phyloP scores from a whole-genome alignment of 2,888 invertebrate species.

The Eurois occulta region DNA sequence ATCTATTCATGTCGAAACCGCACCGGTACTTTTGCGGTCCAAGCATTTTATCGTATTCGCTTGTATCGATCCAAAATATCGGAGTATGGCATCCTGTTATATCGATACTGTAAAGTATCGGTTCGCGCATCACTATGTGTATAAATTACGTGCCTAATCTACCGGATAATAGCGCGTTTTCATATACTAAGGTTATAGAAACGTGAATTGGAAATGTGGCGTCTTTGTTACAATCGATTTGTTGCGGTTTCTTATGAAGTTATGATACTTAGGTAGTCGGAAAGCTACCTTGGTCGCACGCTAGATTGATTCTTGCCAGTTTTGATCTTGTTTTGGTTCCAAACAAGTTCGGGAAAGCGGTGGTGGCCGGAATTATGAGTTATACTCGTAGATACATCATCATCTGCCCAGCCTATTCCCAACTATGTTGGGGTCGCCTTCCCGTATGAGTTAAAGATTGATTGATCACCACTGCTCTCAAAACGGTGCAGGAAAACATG shows the following conservation, averaged over 20 bases:
- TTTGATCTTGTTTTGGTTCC: not conserved
- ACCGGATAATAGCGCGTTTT: conserved; percentile 40
- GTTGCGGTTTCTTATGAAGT: not conserved
- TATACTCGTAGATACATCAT: not conserved
- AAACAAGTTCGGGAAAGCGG: not conserved
- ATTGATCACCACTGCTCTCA: too few species aligned
- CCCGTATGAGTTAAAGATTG: not conserved
- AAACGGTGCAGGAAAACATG: too few species aligned
- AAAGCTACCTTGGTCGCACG: not conserved
- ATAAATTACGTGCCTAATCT: conserved; percentile 38
- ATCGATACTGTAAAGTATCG: not conserved
- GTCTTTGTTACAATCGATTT: not conserved
- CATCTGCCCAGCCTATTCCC: not conserved
- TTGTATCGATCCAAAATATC: not conserved
- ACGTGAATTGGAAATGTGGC: conserved; percentile 18
- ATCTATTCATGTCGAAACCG: not conserved
- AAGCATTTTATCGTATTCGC: not conserved
- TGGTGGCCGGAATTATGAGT: not conserved
- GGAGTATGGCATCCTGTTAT: not conserved
- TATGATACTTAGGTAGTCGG: not conserved
- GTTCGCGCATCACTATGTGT: not conserved
- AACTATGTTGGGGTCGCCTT: not conserved
- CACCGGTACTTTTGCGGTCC: not conserved
- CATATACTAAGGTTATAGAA: conserved; percentile 44
- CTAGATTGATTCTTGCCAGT: not conserved